Conservation (phyloP, 1,140 invertebrate genomes). For the Brachionus rubens region DNA sequence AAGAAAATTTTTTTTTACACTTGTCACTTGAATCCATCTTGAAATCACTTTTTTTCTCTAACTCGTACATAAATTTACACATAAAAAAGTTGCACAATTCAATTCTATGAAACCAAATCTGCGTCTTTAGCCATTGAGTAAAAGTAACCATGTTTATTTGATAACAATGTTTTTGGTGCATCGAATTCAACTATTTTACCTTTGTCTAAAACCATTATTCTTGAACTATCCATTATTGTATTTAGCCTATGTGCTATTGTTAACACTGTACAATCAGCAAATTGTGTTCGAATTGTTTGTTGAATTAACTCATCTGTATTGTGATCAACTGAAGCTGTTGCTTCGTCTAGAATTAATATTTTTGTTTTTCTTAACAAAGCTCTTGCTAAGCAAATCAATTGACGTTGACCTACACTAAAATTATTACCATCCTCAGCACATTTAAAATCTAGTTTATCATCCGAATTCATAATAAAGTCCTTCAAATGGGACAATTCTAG, state of each 20-base stretch:
- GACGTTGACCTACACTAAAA: conserved; percentile 59
- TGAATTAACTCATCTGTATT: conserved; percentile 62
- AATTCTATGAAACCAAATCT: conserved; percentile 33
- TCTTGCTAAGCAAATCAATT: conserved; percentile 64
- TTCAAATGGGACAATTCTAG: conserved; percentile 44
- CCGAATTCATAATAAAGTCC: conserved; percentile 10
- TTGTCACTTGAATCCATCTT: no score
- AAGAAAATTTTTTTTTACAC: no score
- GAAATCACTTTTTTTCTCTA: no score
- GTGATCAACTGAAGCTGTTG: conserved; percentile 61
- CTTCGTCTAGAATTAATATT: conserved; percentile 72
- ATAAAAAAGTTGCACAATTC: no score
- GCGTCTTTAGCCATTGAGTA: conserved; percentile 47
- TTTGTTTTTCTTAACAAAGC: conserved; percentile 65
- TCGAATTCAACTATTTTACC: conserved; percentile 77
- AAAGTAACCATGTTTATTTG: conserved; percentile 68
- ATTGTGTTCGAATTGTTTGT: conserved; percentile 57
- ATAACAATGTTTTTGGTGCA: conserved; percentile 69
- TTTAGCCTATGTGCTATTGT: conserved; percentile 62
- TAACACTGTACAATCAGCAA: conserved; percentile 60
- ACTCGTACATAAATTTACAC: no score
- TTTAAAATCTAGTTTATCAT: conserved; percentile 42
- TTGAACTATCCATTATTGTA: conserved; percentile 60
- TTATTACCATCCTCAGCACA: conserved; percentile 35
- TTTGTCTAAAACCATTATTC: conserved; percentile 73